These are phyloP conservation scores for Xestobium rufovillosum DNA, from an alignment of 2,888 invertebrate genomes.

Conservation along the genomic window DNA sequence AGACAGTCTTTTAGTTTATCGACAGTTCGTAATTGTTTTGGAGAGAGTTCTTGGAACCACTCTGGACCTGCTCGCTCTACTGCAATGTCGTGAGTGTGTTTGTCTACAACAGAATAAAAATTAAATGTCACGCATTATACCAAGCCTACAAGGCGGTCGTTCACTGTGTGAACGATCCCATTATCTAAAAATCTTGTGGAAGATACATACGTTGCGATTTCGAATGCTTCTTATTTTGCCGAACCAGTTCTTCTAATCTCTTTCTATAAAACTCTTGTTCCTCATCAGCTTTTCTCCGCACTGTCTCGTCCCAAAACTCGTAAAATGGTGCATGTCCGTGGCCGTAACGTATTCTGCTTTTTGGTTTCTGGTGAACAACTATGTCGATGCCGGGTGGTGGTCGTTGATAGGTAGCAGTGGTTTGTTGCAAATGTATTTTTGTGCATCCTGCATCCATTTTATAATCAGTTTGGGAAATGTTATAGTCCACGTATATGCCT, in stretches of 20 bases:
- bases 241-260: constrained; percentile 6
- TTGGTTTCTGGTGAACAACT: not conserved
- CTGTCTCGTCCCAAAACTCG: constrained; percentile 14
- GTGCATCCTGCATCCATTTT: constrained; percentile 21
- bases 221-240: no score
- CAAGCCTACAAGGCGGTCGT: no score
- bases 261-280: constrained; percentile 10
- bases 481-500: constrained; percentile 15
- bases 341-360: constrained; percentile 10
- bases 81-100: constrained; percentile 18
- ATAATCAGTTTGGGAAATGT: constrained; percentile 20
- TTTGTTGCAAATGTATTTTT: constrained; percentile 16
- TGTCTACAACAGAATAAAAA: constrained; percentile 23
- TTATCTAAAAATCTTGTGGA: no score
- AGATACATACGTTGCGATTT: no score
- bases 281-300: constrained; percentile 9
- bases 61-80: constrained; percentile 31
- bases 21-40: constrained; percentile 31
- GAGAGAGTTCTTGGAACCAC: constrained; percentile 40
- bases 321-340: constrained; percentile 11
- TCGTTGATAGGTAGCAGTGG: constrained; percentile 18
- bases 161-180: no score
- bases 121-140: no score
- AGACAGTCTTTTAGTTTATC: constrained; percentile 30
- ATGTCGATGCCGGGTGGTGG: constrained; percentile 5